Conservation (phyloP, 2,797 vertebrate species). For the Platalea minor region DNA sequence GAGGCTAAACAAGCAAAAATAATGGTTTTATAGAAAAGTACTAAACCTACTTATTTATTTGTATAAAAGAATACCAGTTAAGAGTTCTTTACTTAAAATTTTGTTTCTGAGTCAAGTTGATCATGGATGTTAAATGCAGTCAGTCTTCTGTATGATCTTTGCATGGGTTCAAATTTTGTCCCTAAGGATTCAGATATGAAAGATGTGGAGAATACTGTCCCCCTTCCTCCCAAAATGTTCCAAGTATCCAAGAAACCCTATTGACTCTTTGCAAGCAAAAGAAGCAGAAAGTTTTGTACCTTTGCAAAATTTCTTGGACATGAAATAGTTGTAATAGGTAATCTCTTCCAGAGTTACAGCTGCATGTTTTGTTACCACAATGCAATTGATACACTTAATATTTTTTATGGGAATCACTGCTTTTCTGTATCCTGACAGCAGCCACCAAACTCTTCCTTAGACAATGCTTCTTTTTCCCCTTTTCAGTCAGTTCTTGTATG, state of each 20-base stretch:
- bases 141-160: background rate
- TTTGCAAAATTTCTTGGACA: background rate
- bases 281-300: background rate
- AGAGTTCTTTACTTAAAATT: background rate
- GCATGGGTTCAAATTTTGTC: background rate
- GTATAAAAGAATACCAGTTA: background rate
- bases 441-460: background rate
- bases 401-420: background rate
- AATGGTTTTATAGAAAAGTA: background rate
- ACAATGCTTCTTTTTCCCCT: background rate
- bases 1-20: background rate
- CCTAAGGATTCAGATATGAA: background rate
- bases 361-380: background rate
- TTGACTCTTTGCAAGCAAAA: background rate
- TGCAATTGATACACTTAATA: background rate
- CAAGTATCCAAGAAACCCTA: background rate
- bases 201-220: background rate
- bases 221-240: background rate
- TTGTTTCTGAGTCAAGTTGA: background rate
- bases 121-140: background rate
- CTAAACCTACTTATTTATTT: background rate
- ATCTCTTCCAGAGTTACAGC: background rate
- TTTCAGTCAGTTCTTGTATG: background rate
- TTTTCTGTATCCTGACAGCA: background rate
- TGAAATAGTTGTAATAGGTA: background rate